Base-by-base conservation (phyloP, 2,797 vertebrate genomes). In the Myiotriccus ornatus region DNA sequence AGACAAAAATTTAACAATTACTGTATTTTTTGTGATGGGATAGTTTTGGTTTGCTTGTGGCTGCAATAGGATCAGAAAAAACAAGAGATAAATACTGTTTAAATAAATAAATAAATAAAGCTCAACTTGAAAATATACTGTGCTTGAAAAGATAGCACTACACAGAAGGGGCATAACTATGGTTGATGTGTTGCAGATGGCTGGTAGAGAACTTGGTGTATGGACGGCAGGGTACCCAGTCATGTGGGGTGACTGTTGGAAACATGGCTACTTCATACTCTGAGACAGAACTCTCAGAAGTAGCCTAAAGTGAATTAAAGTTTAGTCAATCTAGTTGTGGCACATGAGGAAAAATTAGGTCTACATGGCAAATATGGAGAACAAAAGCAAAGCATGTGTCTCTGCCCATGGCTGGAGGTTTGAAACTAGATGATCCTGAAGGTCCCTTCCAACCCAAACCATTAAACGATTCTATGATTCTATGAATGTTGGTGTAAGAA, bases 231-330 rank as follows among this genome's bases (percentile, higher is more conserved):
- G 1, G 14, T 8, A 65, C 22, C 12, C 52, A 65, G 22, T 22
- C 8, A 5, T 5, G n/a, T 64, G 14, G 3, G 2, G 14, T 25
- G 30, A 7, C 25, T 34, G 15, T 11, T 50, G 35, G 28, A 75
- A 75, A 50, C 21, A 37, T 6, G 55, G 9, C 6, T 65, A 2
- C 39, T 23, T 34, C 23, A 8, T 37, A 2, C 9, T 62, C 32
- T 25, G 32, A 49, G 35, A 37, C 6, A 82, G 17, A 67, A 67
- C 62, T n/a, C 7, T 6, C 37, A 69, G 49, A 77, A 39, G 14
- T 0, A 0, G 4, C 8, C 14, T 32, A 65, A 65, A 65, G 4
- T 6, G 6, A 63, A 23, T 5, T 30, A 11, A 24, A 30, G 15
- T 43, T 87, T 47, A 34, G 23, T 47, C 39, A 27, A 24, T 49